These are phyloP conservation scores for Sebastes taczanowskii DNA, from an alignment of 2,797 vertebrate species.

Conservation along the genomic window DNA sequence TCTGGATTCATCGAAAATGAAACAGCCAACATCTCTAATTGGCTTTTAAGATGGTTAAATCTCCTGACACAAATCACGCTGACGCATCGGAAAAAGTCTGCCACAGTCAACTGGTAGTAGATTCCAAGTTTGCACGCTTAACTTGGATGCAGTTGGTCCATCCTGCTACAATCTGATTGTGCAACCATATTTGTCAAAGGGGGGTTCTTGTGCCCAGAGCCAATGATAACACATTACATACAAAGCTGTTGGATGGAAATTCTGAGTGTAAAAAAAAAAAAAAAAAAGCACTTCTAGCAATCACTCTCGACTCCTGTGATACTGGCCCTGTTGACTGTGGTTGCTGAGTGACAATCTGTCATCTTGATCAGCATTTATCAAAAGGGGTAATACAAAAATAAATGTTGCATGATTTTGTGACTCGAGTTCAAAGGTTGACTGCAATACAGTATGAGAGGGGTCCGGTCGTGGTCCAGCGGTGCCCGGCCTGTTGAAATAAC, in stretches of 20 bases:
- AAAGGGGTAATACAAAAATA: constrained; percentile 40
- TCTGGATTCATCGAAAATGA: constrained; percentile 58
- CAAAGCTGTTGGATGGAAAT: constrained; percentile 53
- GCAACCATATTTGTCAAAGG: constrained; percentile 65
- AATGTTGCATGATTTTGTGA: constrained; percentile 29
- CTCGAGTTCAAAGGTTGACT: constrained; percentile 58
- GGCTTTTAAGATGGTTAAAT: constrained; percentile 59
- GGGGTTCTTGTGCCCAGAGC: constrained; percentile 44
- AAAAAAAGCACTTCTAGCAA: constrained; percentile 23
- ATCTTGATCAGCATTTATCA: constrained; percentile 48
- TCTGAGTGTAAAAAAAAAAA: constrained; percentile 16
- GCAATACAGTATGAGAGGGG: constrained; percentile 36
- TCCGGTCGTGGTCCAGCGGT: constrained; percentile 37
- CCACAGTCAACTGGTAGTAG: constrained; percentile 20
- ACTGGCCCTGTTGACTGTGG: constrained; percentile 51
- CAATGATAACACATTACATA: constrained; percentile 75
- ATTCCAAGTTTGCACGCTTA: constrained; percentile 52
- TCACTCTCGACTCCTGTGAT: constrained; percentile 8
- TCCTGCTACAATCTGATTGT: constrained; percentile 62
- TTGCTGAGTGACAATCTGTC: constrained; percentile 67
- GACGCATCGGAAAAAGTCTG: constrained; percentile 66
- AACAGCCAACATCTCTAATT: constrained; percentile 65
- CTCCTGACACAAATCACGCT: constrained; percentile 59
- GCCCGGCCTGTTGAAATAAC: constrained; percentile 67
- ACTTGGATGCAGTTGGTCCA: constrained; percentile 55